Base-by-base conservation (phyloP, 2,797 vertebrate species). In the Enteromius anoplus region DNA sequence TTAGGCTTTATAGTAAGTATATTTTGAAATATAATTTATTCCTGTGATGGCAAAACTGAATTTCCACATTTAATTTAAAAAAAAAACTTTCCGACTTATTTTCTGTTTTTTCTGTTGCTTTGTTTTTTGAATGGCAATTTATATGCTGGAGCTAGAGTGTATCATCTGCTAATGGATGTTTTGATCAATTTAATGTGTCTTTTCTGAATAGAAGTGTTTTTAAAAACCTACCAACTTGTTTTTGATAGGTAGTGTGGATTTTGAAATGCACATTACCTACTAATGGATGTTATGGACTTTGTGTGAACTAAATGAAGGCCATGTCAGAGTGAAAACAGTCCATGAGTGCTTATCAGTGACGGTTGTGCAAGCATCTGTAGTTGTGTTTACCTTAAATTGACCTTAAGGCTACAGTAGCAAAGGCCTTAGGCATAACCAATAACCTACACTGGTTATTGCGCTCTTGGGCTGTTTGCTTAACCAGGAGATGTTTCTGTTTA, bases 401-500 rank as follows among this genome's bases (percentile, higher is more conserved):
- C 66, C 23, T 55, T 23, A 26, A 15, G 15, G 29, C 8, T 26
- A 14, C 15, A 53, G 5, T 65, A 53, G 51, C n/a, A 29, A 53
- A 19, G 64, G 40, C 45, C 45, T 65, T 19, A 1, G 40, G 23
- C 60, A 55, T 55, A 45, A 78, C 42, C 15, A 37, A 34, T 79
- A 79, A 40, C 15, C 37, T 14, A 29, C 9, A 62, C 0, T 23
- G 4, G 51, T 37, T 85, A 23, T 69, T 32, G 2, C 29, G 12
- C 32, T 66, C 17, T 11, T 21, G 34, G 21, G 8, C 5, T 81
- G 73, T 77, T 85, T 85, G 55, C 40, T 42, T 80, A 77, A 51
- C 29, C n/a, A n/a, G 49, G 83, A 70, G 72, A 71, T 85, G 34
- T 81, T 71, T 75, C 47, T 34, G 79, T 65, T 81, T 66, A 69